Evolutionary conservation across 2,888 invertebrate species (phyloP), one percentile per base, ranked within the genome.

Genomic region (Stenchaetothrips biformis): DNA sequence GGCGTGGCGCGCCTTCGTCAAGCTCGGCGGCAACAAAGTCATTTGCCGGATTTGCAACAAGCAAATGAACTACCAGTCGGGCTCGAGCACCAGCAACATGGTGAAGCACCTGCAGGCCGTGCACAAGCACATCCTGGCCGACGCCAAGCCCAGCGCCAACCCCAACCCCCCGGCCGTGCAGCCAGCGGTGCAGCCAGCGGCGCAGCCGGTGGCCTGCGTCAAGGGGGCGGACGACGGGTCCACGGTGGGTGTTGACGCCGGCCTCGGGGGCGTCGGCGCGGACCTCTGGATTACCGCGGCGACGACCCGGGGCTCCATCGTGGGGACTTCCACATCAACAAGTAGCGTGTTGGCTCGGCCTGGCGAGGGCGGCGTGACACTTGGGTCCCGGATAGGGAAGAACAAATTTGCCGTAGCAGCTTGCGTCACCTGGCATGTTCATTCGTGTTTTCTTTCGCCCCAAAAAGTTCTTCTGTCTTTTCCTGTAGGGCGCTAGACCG

Each of bases 41-140:
- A 74, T 74, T 11, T 74, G 67, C 25, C 7, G 67, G 67, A 74
- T 74, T 25, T 74, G 67, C 67, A 74, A 74, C 67, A 74, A 74
- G 67, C 67, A 74, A 25, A 74, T 74, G 67, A 74, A 74, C 67
- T 74, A 74, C 67, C 67, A 74, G 67, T 74, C 67, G 7, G 67
- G 67, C 21, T 74, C 67, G 21, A 74, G 67, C 67, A 74, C 67
- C 67, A 74, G 67, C 67, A 74, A 74, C 67, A 74, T 74, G 67
- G 67, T 74, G 67, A 74, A 74, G 67, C 67, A 74, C 67, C 67
- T 74, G 67, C 67, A 74, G 67, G 67, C 67, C 67, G 67, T 74
- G 67, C 67, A 74, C 67, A 74, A 74, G 67, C 67, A 74, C 67
- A 74, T 74, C 67, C 21, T 74, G 67, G 67, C 67, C 67, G 67